Evolutionary conservation across 2,888 invertebrate species (phyloP), one percentile per base, ranked within the genome.

Genomic region (Nomada hirtipes): DNA sequence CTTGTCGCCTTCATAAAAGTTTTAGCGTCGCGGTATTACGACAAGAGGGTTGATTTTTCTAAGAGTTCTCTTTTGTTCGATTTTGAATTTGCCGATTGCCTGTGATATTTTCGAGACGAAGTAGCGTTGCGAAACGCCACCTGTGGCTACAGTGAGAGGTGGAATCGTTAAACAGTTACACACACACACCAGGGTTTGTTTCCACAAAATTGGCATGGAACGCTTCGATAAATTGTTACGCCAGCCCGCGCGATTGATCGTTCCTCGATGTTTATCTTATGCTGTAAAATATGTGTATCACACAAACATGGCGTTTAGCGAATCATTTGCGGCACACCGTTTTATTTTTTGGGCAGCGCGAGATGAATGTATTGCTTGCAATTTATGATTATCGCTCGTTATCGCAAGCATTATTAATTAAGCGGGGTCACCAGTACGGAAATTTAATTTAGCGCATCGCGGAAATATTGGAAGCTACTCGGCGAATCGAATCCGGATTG

Each of bases 141-240:
- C 53, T 53, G 52, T 67, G 36, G 53, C 53, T 53, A 20, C n/a
- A 36, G 20, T 36, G n/a, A 15, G 13, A 36, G 10, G 4, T 15
- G 20, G 15, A 29, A 20, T n/a, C 29, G 20, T 52, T 67, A 53
- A 52, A 61, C n/a, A 64, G 64, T 11, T 20, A 23, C 18, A 18
- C 20, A 42, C 3, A 18, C 13, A 15, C 13, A 36, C 20, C n/a
- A 9, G 47, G 47, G 11, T 53, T 53, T 53, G 53, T 36, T 67
- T 67, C 18, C 20, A 23, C 20, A 36, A 36, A 67, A 67, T 67
- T 67, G 67, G 20, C 36, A 13, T 15, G 13, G 15, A 67, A n/a
- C 3, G 53, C 4, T 55, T 53, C 10, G 0, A 2, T 10, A 20
- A 53, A 47, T 47, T 13, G 47, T 4, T 15, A 15, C 47, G 47